Base-by-base conservation (phyloP, 2,113 vertebrate genomes). In the Entelurus aequoreus region DNA sequence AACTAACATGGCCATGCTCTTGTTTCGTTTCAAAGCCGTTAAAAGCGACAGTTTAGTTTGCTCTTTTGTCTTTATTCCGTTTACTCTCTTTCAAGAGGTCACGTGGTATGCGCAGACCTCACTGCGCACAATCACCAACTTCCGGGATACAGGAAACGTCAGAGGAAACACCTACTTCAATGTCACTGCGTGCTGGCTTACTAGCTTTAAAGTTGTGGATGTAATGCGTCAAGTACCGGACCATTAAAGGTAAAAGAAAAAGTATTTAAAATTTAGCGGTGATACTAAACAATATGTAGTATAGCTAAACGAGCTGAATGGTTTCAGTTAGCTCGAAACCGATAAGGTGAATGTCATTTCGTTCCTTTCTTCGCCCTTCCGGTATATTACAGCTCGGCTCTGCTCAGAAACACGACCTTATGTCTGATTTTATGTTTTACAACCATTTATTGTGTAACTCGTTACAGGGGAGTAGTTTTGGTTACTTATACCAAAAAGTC, bases 91-190 rank as follows among this genome's bases (percentile, higher is more conserved):
- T 28, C 28, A 35, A 65, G 12, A 7, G 42, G 55, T 60, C 56
- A 66, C 8, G 40, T 68, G 61, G 53, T n/a, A 9, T 62, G 74
- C 71, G 71, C 60, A n/a, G 0, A 0, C 5, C 1, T 0, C 1
- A 6, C 0, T 63, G 71, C 81, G 61, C 61, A 63, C 14, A 4
- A 14, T 7, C 8, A 14, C 9, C 56, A 38, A 42, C 69, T 87
- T 86, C 81, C 80, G 53, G 28, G 21, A 14, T 4, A 46, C n/a
- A 2, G 72, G 80, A 71, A 71, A 54, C 19, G 12, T 60, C 13
- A 59, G 11, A n/a, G 5, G n/a, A n/a, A 52, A 51, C 13, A 7
- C 48, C 5, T 35, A 28, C 8, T 12, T 46, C 49, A 4, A 12
- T n/a, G 42, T 13, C 21, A 2, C 0, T 36, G 5, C 35, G 19